Evolutionary conservation across 2,113 vertebrate species (phyloP).

Genomic region (Microtus ochrogaster): DNA sequence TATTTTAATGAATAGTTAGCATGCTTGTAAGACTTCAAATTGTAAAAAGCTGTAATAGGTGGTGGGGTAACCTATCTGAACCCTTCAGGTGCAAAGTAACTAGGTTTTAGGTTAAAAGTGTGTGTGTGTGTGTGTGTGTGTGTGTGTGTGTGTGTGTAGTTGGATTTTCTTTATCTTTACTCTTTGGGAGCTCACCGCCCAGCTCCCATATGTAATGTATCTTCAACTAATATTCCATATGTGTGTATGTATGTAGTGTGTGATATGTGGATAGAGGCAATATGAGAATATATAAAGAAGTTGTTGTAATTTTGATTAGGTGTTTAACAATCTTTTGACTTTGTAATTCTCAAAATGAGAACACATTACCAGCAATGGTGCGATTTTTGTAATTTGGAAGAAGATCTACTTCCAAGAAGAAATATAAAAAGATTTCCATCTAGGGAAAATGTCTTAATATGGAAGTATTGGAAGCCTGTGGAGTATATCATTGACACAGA

Average conservation of each 20-base stretch:
- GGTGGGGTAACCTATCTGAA: neutral
- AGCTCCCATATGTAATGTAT: neutral
- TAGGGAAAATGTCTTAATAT: neutral
- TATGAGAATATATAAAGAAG: neutral
- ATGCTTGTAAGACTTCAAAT: slow-evolving; percentile 25
- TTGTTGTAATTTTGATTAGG: slow-evolving; percentile 17
- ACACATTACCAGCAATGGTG: neutral
- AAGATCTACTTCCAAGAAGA: slow-evolving; percentile 5
- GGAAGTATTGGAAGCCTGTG: neutral
- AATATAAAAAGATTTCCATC: slow-evolving; percentile 29
- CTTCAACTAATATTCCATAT: neutral
- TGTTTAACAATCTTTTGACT: neutral
- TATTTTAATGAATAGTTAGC: slow-evolving; percentile 38
- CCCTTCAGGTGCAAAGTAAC: slow-evolving; percentile 4
- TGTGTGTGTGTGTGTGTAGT: too few relatives aligned
- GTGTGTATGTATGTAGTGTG: too few relatives aligned
- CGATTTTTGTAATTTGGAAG: slow-evolving; percentile 9
- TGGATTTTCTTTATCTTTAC: neutral
- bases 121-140: too few relatives aligned
- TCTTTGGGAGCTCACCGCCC: neutral
- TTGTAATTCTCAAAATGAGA: slow-evolving; percentile 26
- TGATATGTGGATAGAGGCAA: neutral
- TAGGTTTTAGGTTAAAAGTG: slow-evolving; percentile 1
- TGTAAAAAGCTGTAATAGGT: neutral
- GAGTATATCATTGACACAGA: neutral